Percentiles rank a stretch among this genome's conserved stretches.
Evolutionary conservation across 2,113 vertebrate genomes (phyloP).

Genomic region (Phylloscopus trochiloides): DNA sequence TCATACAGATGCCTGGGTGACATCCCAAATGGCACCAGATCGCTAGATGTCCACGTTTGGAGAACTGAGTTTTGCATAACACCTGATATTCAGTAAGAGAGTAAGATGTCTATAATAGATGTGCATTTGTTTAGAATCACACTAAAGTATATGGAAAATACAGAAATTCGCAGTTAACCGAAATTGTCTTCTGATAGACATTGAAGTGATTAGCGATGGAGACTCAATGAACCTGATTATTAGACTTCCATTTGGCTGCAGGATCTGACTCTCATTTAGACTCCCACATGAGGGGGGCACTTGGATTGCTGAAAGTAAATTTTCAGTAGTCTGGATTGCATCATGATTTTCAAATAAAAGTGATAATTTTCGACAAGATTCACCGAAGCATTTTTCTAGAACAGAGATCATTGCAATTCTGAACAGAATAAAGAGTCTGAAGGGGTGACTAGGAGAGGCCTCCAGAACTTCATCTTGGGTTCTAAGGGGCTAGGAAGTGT

Average conservation of each 20-base stretch:
- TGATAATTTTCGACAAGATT: not conserved
- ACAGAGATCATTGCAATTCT: not conserved
- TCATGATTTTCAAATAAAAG: not conserved
- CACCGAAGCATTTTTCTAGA: not conserved
- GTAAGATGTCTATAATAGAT: not conserved
- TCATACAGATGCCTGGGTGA: not conserved
- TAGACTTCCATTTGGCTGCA: not conserved
- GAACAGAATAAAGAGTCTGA: not conserved
- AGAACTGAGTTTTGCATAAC: not conserved
- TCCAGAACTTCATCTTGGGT: not conserved
- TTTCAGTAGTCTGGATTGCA: accelerated
- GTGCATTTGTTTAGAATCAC: not conserved
- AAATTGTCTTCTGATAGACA: not conserved
- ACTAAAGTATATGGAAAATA: not conserved
- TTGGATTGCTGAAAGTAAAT: not conserved
- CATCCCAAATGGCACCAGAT: not conserved
- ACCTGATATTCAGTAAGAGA: not conserved
- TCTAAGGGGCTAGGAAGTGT: not conserved
- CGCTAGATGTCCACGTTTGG: not conserved
- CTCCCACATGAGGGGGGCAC: accelerated
- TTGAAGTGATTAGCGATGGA: not conserved
- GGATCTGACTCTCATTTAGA: not conserved
- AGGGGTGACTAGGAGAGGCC: not conserved
- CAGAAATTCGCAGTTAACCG: not conserved
- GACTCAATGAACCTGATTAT: not conserved